Conservation (phyloP, 64 coral and sea anemone species). For the Stichodactyla mertensii region DNA sequence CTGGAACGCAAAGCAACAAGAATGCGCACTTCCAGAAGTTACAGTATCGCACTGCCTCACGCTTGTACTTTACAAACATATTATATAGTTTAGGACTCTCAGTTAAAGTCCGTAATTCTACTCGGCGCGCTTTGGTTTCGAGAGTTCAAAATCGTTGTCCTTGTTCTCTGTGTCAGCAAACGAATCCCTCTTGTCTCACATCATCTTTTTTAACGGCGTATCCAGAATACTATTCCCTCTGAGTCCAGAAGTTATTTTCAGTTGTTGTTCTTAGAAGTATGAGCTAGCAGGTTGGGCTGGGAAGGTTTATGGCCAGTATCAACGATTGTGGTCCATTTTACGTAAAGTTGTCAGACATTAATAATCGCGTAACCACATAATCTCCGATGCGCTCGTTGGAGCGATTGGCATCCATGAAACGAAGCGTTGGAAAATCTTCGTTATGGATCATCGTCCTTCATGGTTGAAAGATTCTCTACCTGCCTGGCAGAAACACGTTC, state of each 20-base stretch:
- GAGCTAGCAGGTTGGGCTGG: not conserved
- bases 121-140: not conserved
- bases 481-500: not conserved
- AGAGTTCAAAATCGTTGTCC: not conserved
- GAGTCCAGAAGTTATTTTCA: not conserved
- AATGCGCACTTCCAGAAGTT: not conserved
- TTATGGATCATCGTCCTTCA: not conserved
- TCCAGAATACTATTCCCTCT: too few species aligned
- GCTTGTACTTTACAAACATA: conserved; percentile 11
- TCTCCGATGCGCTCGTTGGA: not conserved
- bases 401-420: not conserved
- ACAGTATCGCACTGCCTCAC: not conserved
- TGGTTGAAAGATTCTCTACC: not conserved
- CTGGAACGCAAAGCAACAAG: not conserved
- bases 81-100: not conserved
- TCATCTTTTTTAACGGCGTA: too few species aligned
- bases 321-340: not conserved
- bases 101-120: not conserved
- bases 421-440: not conserved
- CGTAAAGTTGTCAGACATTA: not conserved
- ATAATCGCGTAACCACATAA: not conserved
- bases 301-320: not conserved
- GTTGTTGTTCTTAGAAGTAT: not conserved
- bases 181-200: too few species aligned
- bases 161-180: not conserved